Percentiles rank a stretch among this genome's conserved stretches.
Evolutionary conservation across 2,888 invertebrate genomes (phyloP).

Genomic region (Formica aserva): DNA sequence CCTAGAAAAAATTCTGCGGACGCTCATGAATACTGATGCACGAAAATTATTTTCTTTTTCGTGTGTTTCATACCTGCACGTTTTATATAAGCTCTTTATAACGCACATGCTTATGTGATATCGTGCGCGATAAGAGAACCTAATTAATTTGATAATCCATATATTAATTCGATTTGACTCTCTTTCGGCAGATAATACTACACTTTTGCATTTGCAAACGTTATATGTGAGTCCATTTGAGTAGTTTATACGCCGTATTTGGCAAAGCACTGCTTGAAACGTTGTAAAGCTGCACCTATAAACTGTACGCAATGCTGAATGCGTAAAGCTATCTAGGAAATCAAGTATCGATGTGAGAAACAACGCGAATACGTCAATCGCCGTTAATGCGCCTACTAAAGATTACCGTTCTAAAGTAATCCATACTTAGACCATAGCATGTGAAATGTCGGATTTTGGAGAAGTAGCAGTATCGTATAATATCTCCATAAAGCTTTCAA

Average conservation of each 20-base stretch:
- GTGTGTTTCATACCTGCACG: background rate
- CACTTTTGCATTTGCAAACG: slow-evolving; percentile 34
- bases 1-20: no score
- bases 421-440: slow-evolving; percentile 1
- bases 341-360: slow-evolving; percentile 59
- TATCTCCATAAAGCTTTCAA: background rate
- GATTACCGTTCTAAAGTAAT: slow-evolving; percentile 29
- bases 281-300: slow-evolving; percentile 41
- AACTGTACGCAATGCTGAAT: background rate
- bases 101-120: background rate
- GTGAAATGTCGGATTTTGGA: background rate
- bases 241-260: slow-evolving; percentile 63
- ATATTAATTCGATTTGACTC: slow-evolving; percentile 44
- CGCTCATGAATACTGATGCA: no score
- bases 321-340: slow-evolving; percentile 60
- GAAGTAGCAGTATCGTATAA: background rate
- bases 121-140: background rate
- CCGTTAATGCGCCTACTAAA: slow-evolving; percentile 11
- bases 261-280: slow-evolving; percentile 50
- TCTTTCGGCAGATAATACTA: slow-evolving; percentile 51
- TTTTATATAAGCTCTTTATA: background rate
- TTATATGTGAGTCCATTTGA: slow-evolving; percentile 61
- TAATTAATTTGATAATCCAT: slow-evolving; percentile 57
- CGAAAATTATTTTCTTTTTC: background rate
- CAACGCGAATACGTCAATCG: slow-evolving; percentile 60